Evolutionary conservation across 2,113 vertebrate species (phyloP).

Genomic region (Sigmodon hispidus): DNA sequence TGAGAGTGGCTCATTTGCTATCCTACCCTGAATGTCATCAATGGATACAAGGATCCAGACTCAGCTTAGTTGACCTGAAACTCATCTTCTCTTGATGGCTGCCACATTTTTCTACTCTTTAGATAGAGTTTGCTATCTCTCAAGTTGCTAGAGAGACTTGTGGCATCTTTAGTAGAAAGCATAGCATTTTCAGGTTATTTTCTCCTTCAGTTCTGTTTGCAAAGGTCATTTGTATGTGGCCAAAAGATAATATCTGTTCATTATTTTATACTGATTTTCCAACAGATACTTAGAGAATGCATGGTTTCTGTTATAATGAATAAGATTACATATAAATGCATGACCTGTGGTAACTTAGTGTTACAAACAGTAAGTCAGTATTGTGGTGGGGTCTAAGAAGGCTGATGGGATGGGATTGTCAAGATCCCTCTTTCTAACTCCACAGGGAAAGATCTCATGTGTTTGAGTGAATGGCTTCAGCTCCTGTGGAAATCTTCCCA

Average conservation of each 20-base stretch:
- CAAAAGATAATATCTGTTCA: background rate
- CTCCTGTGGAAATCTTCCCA: background rate
- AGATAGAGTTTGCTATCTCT: background rate
- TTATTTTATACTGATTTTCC: background rate
- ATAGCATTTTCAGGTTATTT: background rate
- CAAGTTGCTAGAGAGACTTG: background rate
- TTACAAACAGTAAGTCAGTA: background rate
- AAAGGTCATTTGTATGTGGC: background rate
- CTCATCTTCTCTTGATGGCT: fast-evolving
- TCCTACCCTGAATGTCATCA: no score
- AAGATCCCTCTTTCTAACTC: background rate
- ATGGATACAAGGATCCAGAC: background rate
- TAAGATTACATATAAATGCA: fast-evolving
- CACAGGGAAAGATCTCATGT: background rate
- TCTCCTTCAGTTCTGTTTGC: background rate
- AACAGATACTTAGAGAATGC: background rate
- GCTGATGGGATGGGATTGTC: background rate
- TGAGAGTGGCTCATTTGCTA: background rate
- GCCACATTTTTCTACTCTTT: background rate
- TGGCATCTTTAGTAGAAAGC: background rate
- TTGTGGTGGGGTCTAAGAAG: background rate
- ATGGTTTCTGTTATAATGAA: background rate
- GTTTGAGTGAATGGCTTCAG: background rate
- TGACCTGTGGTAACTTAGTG: background rate
- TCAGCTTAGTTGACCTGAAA: fast-evolving